Evolutionary conservation across 2,113 vertebrate genomes (phyloP), one percentile per base, ranked within the genome.

Genomic region (Actenoides lindsayi): DNA sequence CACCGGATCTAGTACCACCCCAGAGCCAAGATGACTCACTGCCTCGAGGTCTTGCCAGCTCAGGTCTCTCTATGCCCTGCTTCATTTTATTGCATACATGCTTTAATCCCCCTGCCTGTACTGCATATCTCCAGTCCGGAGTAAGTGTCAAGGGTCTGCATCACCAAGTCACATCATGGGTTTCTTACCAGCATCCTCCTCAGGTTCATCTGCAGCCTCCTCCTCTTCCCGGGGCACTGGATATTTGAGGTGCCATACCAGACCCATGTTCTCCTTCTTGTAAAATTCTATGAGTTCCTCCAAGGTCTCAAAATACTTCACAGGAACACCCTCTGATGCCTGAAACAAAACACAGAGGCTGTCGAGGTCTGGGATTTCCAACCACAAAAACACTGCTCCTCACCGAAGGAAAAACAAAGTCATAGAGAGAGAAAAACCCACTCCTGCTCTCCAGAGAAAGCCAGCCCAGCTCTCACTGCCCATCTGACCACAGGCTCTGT

Each of bases 281-380:
- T 99, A 99, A 20, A 99, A 99, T n/a, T 99, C 99, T 92, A 99
- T 99, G 95, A 99, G 98, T 74, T 99, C 99, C 50, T 98, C 97
- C 86, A 99, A 93, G 91, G 97, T 98, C 19, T 98, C 90, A 63
- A 99, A 99, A 97, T 99, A 99, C 82, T 98, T 98, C 97, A 99
- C 98, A 1, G 99, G 98, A 85, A 99, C 99, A 2, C 99, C 99
- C 64, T 99, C 99, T 4, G 99, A 99, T 9, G 99, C 99, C 99
- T 99, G 96, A 89, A 96, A 97, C 48, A 60, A 87, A 96, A 77
- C 33, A 92, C 39, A 75, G 73, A 78, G 12, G 39, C 69, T 56
- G 39, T 74, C 53, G 73, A 23, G 57, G 39, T 53, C 64, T 75
- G 54, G 71, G 75, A 76, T 75, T 24, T 97, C 88, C 96, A 87